Conservation (phyloP, 2,113 vertebrate species). For the Hylia prasina region DNA sequence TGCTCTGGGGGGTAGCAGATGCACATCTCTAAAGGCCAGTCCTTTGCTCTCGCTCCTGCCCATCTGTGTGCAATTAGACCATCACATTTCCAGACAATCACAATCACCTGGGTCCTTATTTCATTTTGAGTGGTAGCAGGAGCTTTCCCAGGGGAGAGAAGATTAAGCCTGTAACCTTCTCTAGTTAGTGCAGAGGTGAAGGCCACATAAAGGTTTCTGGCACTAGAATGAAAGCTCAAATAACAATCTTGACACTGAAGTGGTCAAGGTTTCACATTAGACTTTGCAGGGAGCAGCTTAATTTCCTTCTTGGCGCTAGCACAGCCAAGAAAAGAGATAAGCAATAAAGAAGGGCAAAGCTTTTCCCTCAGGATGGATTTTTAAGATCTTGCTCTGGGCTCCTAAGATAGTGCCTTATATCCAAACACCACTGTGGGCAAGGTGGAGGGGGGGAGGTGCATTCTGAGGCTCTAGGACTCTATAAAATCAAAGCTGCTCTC, state of each 20-base stretch:
- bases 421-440: neutral
- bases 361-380: neutral
- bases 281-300: neutral
- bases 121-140: neutral
- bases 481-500: neutral
- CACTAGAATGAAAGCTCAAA: neutral
- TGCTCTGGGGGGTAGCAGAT: neutral
- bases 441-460: accelerated
- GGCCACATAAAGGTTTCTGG: neutral
- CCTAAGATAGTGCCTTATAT: neutral
- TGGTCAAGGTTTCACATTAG: neutral
- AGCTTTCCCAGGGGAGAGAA: neutral
- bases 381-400: neutral
- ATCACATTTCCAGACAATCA: neutral
- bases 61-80: neutral
- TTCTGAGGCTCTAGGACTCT: neutral
- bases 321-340: neutral
- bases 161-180: neutral
- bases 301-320: neutral
- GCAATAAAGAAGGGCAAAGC: constrained; percentile 14
- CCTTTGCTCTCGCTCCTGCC: neutral
- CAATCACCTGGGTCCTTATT: neutral
- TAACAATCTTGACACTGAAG: neutral
- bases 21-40: neutral
- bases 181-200: neutral